Percentiles rank a stretch among this genome's conserved stretches.
phyloP scores from a whole-genome alignment of 2,113 vertebrate species.

The Odobenus rosmarus region DNA sequence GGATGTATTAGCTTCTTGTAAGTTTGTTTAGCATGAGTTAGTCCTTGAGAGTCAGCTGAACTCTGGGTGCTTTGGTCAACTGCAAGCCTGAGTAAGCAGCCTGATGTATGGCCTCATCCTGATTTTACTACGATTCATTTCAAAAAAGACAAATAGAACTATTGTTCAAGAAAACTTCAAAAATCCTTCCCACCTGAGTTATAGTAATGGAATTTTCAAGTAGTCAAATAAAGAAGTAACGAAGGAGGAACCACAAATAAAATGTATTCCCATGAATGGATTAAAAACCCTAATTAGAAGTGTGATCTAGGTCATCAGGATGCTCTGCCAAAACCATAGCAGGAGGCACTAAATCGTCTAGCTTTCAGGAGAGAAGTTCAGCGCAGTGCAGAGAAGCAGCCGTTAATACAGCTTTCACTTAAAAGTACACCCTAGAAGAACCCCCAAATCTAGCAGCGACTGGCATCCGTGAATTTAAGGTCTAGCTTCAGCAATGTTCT shows the following conservation, averaged over 20 bases:
- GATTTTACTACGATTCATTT: neutral
- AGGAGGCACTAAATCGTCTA: neutral
- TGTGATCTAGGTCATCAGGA: neutral
- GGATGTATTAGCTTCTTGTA: neutral
- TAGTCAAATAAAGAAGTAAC: slow-evolving; percentile 5
- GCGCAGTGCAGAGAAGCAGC: neutral
- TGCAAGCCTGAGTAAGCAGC: neutral
- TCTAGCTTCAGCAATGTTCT: neutral
- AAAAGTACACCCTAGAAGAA: neutral
- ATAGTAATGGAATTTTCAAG: neutral
- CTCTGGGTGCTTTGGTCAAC: neutral
- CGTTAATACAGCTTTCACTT: neutral
- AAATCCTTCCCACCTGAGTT: neutral
- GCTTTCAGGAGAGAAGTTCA: neutral
- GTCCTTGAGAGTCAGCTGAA: neutral
- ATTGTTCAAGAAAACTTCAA: neutral
- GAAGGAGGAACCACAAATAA: slow-evolving; percentile 29
- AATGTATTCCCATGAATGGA: neutral
- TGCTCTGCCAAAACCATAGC: neutral
- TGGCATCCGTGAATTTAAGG: neutral
- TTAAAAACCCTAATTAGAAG: neutral
- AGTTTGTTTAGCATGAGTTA: neutral
- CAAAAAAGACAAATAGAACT: neutral
- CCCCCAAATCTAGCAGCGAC: neutral
- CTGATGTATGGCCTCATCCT: neutral